Base-by-base conservation (phyloP, 2,113 vertebrate species). In the Syngnathoides biaculeatus region DNA sequence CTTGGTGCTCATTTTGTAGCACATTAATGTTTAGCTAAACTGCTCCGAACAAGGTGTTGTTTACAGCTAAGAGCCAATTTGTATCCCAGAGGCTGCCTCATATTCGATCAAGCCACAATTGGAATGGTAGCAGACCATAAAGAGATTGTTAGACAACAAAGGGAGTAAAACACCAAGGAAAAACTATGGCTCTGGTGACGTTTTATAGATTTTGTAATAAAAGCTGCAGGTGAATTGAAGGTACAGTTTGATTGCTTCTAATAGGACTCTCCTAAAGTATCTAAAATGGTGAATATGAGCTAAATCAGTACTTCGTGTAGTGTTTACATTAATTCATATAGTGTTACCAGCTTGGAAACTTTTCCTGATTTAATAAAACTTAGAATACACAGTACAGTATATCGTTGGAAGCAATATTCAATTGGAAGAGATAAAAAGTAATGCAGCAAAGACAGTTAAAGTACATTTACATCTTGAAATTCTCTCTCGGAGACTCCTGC, bases 171-270 rank as follows among this genome's bases (percentile, higher is more conserved):
- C 2, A 62, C 39, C 26, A 62, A 62, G 60, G 39, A 43, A 62
- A 62, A 62, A 62, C 60, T 45, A 43, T 10, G 40, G 60, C 14
- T 45, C 22, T 15, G 14, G 60, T 26, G 60, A 62, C 43, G 60
- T n/a, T 62, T 62, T 62, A 62, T 62, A 62, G 60, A 62, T 62
- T 62, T 62, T 43, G 60, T 40, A 62, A 62, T 62, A 43, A 62
- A 62, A 62, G 12, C 60, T 43, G 60, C 60, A 62, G 60, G 39
- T 62, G 39, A 62, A 24, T 62, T 45, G 60, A 3, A 43, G 24
- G 22, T 26, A 22, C 60, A 24, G 40, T 42, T 62, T 43, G 12
- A 62, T 62, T 26, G n/a, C 22, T 13, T 26, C 39, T 62, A 62
- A 62, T 43, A 43, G 60, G 40, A 24, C 2, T 22, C 40, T 62